Base-by-base conservation (phyloP, 2,888 invertebrate genomes). In the Empis stercorea region DNA sequence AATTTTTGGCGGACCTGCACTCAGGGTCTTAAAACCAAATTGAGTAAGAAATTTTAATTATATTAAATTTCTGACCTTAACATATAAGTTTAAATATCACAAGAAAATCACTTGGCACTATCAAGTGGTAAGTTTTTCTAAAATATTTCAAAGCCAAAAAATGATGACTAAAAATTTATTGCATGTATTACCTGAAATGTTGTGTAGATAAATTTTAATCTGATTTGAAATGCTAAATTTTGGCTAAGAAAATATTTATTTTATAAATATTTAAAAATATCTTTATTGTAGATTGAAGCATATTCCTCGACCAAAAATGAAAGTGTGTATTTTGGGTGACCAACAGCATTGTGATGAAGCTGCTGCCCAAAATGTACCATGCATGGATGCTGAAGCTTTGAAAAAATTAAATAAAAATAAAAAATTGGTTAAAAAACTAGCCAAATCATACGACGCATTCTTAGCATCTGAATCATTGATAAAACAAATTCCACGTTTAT, bases 351-450 rank as follows among this genome's bases (percentile, higher is more conserved):
- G 94, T 71, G 99, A 99, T 62, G 97, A 99, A 73, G 99, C 99
- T 41, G 91, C 87, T 63, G 85, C 84, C 44, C 81, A 89, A 63
- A 79, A 78, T 56, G 79, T 99, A 30, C 93, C 94, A 1, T 92
- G 80, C 73, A 99, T 99, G 97, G 95, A 96, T 68, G 94, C 93
- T 46, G 99, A 99, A 68, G 96, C 93, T 47, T 75, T 99, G 50
- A 99, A 99, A 71, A 99, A 99, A 69, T 73, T 99, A 46, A 99
- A 99, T 76, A 99, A 99, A 76, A 95, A 99, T 75, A 99, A 99
- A 75, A 99, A 99, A 65, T 80, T 96, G 54, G 95, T 99, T n/a
- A 99, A 99, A 74, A 99, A 99, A 71, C 75, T 99, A 59, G 94
- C 95, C 68, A 84, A 80, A 73, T 82, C 82, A 64, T 99, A 93